These are phyloP conservation scores for Notolepis coatsorum DNA, from an alignment of 2,797 vertebrate genomes.

Conservation along the genomic window DNA sequence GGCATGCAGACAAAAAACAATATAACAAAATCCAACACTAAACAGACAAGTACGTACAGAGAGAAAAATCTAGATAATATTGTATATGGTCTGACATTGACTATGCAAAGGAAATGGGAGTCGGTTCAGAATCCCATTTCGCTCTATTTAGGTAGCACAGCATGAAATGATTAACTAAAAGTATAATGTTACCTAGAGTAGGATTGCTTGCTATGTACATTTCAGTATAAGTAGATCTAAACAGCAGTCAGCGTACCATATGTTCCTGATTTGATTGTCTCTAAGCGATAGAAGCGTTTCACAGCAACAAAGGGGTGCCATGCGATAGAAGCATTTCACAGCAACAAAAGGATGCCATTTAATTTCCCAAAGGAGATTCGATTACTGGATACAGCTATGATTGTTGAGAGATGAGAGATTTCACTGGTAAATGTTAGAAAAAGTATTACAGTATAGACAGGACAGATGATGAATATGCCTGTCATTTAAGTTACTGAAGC, in stretches of 20 bases:
- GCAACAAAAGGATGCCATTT: constrained; percentile 15
- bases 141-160: constrained; percentile 23
- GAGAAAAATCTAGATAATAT: constrained; percentile 23
- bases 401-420: neutral
- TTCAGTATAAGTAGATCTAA: neutral
- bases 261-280: constrained; percentile 58
- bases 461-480: constrained; percentile 7
- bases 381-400: neutral
- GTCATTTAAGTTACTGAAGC: constrained; percentile 18
- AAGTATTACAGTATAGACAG: constrained; percentile 35
- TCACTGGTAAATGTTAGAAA: neutral
- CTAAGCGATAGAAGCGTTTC: constrained; percentile 33
- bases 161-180: neutral
- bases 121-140: neutral
- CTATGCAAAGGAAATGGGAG: neutral
- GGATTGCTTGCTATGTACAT: neutral
- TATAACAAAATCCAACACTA: neutral
- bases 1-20: constrained; percentile 47
- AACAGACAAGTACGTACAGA: neutral
- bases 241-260: constrained; percentile 10
- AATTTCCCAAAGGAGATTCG: constrained; percentile 16
- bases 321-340: too few species aligned
- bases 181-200: neutral
- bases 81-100: constrained; percentile 10
- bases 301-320: too few species aligned